Base-by-base conservation (phyloP, 2,888 invertebrate species). In the Rotaria magnacalcarata region DNA sequence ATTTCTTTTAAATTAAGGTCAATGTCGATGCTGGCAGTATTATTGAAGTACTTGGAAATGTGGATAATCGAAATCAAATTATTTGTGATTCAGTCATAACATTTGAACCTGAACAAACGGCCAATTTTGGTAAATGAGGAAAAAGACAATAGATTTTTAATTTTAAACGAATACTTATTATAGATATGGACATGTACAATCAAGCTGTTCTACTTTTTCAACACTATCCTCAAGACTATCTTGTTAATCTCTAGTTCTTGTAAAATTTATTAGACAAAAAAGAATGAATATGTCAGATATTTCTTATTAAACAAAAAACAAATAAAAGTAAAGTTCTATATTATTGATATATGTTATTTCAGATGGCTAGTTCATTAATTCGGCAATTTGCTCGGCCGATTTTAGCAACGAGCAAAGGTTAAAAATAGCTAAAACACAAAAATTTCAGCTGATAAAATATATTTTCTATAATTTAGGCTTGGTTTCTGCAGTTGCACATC, bases 161-260 rank as follows among this genome's bases (percentile, higher is more conserved):
- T 16, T 11, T 34, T 67, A 27, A 11, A 16, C 3, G 0, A 16
- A 11, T 16, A 67, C 34, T 11, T 67, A 27, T 80, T 24, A n/a
- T 80, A 80, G 75, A 80, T 80, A 80, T 80, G 75, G 75, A 80
- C 24, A 47, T 80, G 41, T 80, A 80, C 14, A 80, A 80, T 80
- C 75, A 80, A 80, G 75, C 75, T 80, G 75, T 80, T 8, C 43
- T 80, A 47, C 47, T 80, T 47, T 80, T 80, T 47, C 41, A 80
- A 47, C 75, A 80, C 43, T 80, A 47, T 67, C 67, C 67, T 67
- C 67, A 67, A 34, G 67, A 67, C 67, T 67, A 67, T 34, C n/a
- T 67, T 67, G 67, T 67, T 67, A 67, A 67, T 67, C 27, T 67
- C 34, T 67, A 34, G 34, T 34, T 67, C 27, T 67, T 67, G 67